These are phyloP conservation scores for Tarsius wallacei DNA, from an alignment of 2,797 vertebrate genomes.

Conservation along the genomic window DNA sequence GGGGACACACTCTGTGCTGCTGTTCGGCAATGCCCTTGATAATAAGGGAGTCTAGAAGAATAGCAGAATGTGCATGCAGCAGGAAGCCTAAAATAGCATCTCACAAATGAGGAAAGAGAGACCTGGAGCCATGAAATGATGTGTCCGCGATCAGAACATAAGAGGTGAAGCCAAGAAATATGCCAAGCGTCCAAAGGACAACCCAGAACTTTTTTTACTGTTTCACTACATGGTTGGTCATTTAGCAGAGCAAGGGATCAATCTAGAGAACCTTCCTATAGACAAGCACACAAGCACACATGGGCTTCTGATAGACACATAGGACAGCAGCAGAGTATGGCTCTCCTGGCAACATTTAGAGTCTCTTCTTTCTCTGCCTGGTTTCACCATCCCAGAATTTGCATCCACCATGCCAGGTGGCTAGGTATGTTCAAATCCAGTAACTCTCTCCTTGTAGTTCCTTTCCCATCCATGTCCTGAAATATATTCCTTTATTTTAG, in stretches of 20 bases:
- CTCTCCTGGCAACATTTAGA: neutral
- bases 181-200: neutral
- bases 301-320: rapidly evolving
- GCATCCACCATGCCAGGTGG: rapidly evolving
- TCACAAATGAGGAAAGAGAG: neutral
- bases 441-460: rapidly evolving
- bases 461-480: neutral
- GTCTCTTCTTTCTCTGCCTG: neutral
- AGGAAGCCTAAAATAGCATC: neutral
- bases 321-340: rapidly evolving
- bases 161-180: neutral
- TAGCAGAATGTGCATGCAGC: rapidly evolving
- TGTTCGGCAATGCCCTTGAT: rapidly evolving
- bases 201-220: rapidly evolving
- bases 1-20: neutral
- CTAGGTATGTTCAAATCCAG: too few species aligned
- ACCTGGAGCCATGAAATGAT: neutral
- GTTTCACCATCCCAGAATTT: neutral
- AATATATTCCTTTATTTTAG: neutral
- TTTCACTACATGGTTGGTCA: rapidly evolving
- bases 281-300: rapidly evolving
- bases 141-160: neutral
- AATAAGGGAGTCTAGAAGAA: neutral
- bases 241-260: neutral
- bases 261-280: rapidly evolving